Percentiles rank a stretch among this genome's conserved stretches.
phyloP scores from a whole-genome alignment of 2,113 vertebrate species.

The Serinus canaria region DNA sequence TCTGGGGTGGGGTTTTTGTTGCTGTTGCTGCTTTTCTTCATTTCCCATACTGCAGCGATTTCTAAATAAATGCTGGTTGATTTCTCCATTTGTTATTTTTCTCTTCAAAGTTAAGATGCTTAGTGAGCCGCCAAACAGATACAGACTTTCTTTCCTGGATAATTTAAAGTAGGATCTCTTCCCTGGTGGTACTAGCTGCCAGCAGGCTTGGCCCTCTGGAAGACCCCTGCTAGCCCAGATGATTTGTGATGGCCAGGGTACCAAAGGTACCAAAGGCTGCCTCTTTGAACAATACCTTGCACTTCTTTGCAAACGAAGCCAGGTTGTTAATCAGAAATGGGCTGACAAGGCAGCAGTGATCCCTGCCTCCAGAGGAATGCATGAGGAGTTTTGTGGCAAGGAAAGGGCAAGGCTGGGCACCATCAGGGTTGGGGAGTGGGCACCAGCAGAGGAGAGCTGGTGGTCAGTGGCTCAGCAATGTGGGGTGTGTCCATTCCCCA shows the following conservation, averaged over 20 bases:
- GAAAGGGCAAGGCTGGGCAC: not conserved
- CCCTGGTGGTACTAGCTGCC: accelerated
- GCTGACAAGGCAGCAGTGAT: not conserved
- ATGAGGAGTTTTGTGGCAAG: not conserved
- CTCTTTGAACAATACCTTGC: not conserved
- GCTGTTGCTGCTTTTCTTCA: not conserved
- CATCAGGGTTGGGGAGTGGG: accelerated
- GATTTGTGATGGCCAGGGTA: accelerated
- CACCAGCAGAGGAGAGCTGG: accelerated
- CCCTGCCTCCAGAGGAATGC: not conserved
- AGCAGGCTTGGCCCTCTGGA: not conserved
- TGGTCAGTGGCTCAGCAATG: not conserved
- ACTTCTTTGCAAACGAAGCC: not conserved
- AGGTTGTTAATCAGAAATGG: not conserved
- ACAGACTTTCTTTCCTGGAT: not conserved
- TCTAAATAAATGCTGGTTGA: not conserved
- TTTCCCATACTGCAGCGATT: not conserved
- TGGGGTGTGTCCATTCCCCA: accelerated
- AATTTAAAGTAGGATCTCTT: not conserved
- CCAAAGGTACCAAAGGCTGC: not conserved
- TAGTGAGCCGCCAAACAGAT: not conserved
- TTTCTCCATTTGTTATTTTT: not conserved
- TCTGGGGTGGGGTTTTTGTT: not conserved
- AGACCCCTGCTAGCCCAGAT: accelerated
- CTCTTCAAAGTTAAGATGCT: not conserved